Conservation (phyloP, 2,797 vertebrate species). For the Poeciliopsis presidionis region DNA sequence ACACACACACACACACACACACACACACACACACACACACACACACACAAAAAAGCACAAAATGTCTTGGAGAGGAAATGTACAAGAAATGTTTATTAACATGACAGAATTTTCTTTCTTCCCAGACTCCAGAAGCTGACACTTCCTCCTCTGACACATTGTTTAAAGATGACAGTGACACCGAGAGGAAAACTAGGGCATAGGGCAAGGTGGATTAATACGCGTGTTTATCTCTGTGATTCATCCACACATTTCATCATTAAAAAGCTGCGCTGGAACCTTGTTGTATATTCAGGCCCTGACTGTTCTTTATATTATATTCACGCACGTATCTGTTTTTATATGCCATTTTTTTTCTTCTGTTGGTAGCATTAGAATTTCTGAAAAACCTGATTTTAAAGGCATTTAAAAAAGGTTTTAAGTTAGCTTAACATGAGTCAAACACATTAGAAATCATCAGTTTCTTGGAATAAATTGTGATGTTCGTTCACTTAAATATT, state of each 20-base stretch:
- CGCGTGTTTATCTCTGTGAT: neutral
- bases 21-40: no score
- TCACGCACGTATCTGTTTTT: neutral
- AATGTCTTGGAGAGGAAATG: neutral
- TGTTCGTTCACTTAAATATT: neutral
- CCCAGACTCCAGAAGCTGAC: neutral
- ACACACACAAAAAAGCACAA: neutral
- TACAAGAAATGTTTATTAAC: neutral
- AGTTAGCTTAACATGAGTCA: neutral
- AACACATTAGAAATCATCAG: neutral
- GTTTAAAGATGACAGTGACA: constrained; percentile 22
- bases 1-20: neutral
- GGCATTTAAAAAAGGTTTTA: neutral
- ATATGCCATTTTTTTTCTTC: neutral
- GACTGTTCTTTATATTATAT: neutral
- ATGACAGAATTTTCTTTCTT: neutral
- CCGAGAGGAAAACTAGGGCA: constrained; percentile 27
- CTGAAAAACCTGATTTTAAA: neutral
- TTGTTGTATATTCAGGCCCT: neutral
- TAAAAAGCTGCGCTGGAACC: constrained; percentile 4
- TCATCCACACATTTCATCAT: constrained; percentile 6
- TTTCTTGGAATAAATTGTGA: neutral
- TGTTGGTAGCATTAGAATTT: neutral
- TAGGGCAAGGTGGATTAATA: neutral
- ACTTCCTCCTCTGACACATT: constrained; percentile 54